Base-by-base conservation (phyloP, 2,888 invertebrate species). In the Lacanobia wlatinum region DNA sequence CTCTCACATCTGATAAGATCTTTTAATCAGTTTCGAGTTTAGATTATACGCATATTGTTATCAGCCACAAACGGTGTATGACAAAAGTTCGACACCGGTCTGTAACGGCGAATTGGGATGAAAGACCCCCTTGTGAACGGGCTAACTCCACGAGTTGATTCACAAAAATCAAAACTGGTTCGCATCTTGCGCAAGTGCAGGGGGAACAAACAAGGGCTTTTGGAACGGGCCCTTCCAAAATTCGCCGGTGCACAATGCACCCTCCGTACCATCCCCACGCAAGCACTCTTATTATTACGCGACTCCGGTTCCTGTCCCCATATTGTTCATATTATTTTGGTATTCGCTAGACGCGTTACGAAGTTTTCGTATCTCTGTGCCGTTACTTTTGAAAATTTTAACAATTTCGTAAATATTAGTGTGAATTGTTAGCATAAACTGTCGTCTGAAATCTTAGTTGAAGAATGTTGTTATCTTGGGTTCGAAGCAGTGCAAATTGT, bases 161-260 rank as follows among this genome's bases (percentile, higher is more conserved):
- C 91, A 94, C 91, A 91, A 95, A 94, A 95, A 94, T 95, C 94
- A 93, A 94, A 96, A 96, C 96, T 94, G 95, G 96, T 96, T 95
- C 95, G 92, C 94, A 94, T 95, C 96, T 96, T 95, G 94, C 95
- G 95, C 96, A 95, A 96, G 94, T 95, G 93, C 94, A 92, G 93
- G 95, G 83, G 95, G 94, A 92, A 89, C 89, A 90, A 93, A 94
- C 93, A 94, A 94, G 95, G 95, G 95, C 92, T 93, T 94, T 93
- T 83, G 90, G 91, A 89, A 90, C 92, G 95, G 94, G 92, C 96
- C 96, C 96, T 96, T 94, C 96, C 95, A 92, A 96, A 96, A 92
- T 96, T 96, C 92, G 94, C 93, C 95, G 95, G 94, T 96, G 96
- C 95, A 96, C 96, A 95, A 95, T 96, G 96, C 96, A 96, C 96